phyloP scores from a whole-genome alignment of 1,140 invertebrate genomes.

The Zaprionus kolodkinae region DNA sequence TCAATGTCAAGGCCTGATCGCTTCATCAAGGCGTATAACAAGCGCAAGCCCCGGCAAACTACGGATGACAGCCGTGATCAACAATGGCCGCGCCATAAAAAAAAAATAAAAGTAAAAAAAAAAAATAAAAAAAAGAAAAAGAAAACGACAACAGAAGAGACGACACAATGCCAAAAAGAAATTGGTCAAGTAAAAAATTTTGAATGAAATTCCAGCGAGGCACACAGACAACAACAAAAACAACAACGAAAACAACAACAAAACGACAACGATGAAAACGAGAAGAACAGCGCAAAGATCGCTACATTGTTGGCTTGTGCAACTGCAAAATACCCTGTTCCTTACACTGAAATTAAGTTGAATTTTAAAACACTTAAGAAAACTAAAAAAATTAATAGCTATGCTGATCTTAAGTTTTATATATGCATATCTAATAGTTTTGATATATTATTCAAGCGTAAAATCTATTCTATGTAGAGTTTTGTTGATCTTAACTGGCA shows the following conservation, averaged over 20 bases:
- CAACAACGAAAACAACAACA: constrained; percentile 18
- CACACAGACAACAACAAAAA: constrained; percentile 36
- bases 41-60: constrained; percentile 3
- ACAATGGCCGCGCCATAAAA: constrained; percentile 50
- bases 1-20: constrained; percentile 81
- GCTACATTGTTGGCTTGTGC: not conserved
- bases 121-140: constrained; percentile 18
- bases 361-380: not conserved
- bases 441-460: too few relatives aligned
- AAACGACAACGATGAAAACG: constrained; percentile 36
- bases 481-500: not conserved
- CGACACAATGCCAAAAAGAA: constrained; percentile 65
- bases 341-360: too few relatives aligned
- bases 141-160: constrained; percentile 24
- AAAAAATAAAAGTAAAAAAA: constrained; percentile 22
- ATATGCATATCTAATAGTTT: too few relatives aligned
- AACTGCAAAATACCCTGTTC: constrained; percentile 26
- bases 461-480: too few relatives aligned
- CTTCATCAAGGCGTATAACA: constrained; percentile 53
- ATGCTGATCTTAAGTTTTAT: too few relatives aligned
- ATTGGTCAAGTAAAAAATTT: constrained; percentile 70
- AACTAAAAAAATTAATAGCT: not conserved
- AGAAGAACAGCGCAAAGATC: constrained; percentile 16
- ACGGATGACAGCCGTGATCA: constrained; percentile 50
- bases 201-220: constrained; percentile 76